These are phyloP conservation scores for Alectura lathami DNA, from an alignment of 2,113 vertebrate species.

Conservation along the genomic window DNA sequence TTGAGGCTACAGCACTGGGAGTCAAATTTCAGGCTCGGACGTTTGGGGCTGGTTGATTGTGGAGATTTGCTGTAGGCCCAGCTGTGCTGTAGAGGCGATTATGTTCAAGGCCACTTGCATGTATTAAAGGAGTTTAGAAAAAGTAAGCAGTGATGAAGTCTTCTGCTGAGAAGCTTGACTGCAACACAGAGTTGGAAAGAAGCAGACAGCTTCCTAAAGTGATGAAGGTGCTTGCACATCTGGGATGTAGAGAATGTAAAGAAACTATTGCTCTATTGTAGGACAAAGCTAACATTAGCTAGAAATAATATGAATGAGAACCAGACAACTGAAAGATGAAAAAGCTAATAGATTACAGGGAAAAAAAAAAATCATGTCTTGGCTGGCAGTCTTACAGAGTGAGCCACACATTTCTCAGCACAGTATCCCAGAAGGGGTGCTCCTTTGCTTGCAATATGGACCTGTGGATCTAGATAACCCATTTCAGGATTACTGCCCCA, in stretches of 20 bases:
- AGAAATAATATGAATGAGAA: not conserved
- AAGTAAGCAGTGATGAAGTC: not conserved
- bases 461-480: not conserved
- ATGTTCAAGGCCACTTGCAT: not conserved
- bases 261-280: not conserved
- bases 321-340: not conserved
- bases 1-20: not conserved
- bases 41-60: constrained; percentile 16
- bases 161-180: not conserved
- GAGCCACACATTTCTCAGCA: not conserved
- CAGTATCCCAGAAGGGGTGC: not conserved
- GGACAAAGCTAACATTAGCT: not conserved
- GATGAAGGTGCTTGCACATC: not conserved
- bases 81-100: not conserved
- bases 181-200: not conserved
- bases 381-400: not conserved
- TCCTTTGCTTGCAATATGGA: not conserved
- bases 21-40: constrained; percentile 27
- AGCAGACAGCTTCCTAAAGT: not conserved
- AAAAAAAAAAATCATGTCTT: not conserved
- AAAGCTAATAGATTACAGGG: not conserved
- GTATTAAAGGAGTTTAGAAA: not conserved
- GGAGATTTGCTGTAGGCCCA: not conserved
- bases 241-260: not conserved
- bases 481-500: not conserved